Evolutionary conservation across 2,113 vertebrate genomes (phyloP).

Genomic region (Platichthys flesus): DNA sequence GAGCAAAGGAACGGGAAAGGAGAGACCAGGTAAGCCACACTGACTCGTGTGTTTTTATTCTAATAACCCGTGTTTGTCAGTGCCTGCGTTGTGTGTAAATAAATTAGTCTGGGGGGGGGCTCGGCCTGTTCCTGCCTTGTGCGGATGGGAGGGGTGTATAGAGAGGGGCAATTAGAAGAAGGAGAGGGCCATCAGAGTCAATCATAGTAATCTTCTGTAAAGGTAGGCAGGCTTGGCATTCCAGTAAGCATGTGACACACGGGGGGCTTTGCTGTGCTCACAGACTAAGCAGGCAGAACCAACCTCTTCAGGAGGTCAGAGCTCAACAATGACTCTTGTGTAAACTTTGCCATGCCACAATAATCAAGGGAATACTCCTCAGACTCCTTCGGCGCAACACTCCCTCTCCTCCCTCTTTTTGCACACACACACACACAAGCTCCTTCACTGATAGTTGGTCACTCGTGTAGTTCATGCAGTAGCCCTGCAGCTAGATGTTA

Average conservation of each 20-base stretch:
- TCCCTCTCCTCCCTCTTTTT: neutral
- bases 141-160: conserved; percentile 17
- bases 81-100: conserved; percentile 13
- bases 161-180: conserved; percentile 74
- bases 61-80: neutral
- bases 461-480: neutral
- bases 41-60: too few species aligned
- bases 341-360: conserved; percentile 79
- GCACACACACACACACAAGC: neutral
- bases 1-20: conserved; percentile 95
- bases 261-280: conserved; percentile 61
- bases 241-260: conserved; percentile 79
- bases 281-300: conserved; percentile 75
- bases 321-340: conserved; percentile 80
- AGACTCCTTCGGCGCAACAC: conserved; percentile 17
- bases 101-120: neutral
- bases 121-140: conserved; percentile 20
- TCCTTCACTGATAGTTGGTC: conserved; percentile 4
- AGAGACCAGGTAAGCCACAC: conserved; percentile 90
- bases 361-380: conserved; percentile 71
- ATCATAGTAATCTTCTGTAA: conserved; percentile 78
- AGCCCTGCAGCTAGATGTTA: neutral
- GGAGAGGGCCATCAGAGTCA: conserved; percentile 71
- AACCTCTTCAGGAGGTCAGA: conserved; percentile 72
- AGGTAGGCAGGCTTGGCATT: conserved; percentile 78